Conservation (phyloP, 2,113 vertebrate genomes). For the Caranx ignobilis region DNA sequence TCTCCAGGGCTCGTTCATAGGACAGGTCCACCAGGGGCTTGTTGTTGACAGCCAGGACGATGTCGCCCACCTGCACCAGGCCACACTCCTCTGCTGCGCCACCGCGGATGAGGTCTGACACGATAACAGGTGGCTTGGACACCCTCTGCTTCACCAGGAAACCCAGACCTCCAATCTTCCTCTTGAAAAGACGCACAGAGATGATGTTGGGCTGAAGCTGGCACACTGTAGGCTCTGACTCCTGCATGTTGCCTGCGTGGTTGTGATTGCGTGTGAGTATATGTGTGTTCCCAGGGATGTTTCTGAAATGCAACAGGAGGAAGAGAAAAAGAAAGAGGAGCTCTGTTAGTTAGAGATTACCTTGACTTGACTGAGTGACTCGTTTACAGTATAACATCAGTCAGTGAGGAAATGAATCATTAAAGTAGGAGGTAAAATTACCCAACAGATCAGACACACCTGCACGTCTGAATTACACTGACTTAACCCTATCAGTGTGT, state of each 20-base stretch:
- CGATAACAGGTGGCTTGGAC: constrained; percentile 93
- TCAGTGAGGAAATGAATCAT: constrained; percentile 44
- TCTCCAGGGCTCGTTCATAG: constrained; percentile 92
- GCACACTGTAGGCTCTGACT: constrained; percentile 90
- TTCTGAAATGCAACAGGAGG: constrained; percentile 66
- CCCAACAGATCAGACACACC: constrained; percentile 15
- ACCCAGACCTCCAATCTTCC: constrained; percentile 94
- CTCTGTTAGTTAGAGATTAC: constrained; percentile 58
- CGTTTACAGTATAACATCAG: constrained; percentile 50
- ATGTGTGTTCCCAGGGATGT: constrained; percentile 61
- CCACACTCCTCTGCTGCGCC: constrained; percentile 96
- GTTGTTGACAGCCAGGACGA: constrained; percentile 94
- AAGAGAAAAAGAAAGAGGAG: constrained; percentile 30
- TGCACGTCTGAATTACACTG: neutral
- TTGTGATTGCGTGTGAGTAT: constrained; percentile 11
- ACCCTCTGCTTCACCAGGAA: constrained; percentile 97
- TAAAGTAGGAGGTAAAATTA: constrained; percentile 40
- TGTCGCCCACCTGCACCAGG: constrained; percentile 96
- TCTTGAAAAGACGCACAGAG: constrained; percentile 96
- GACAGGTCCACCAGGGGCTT: constrained; percentile 93
- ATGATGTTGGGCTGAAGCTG: constrained; percentile 98
- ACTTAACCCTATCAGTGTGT: constrained; percentile 1
- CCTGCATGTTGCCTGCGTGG: constrained; percentile 88
- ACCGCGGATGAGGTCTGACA: constrained; percentile 95
- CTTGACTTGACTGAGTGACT: constrained; percentile 40